phyloP scores from a whole-genome alignment of 2,113 vertebrate species.

The Lasiurus cinereus region DNA sequence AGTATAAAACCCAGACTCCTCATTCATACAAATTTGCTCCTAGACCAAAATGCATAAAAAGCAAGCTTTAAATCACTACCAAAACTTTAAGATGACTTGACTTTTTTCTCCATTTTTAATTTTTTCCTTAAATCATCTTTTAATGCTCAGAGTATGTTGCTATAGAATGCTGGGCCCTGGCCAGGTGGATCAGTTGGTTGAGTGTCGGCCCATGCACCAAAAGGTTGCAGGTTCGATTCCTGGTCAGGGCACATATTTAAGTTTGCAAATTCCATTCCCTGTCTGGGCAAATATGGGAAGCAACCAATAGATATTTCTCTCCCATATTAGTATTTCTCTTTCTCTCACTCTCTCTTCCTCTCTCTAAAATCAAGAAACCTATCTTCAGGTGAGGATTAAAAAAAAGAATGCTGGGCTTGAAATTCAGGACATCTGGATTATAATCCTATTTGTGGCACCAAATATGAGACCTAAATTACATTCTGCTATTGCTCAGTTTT shows the following conservation, averaged over 20 bases:
- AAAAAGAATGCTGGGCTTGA: conserved; percentile 11
- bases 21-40: conserved; percentile 19
- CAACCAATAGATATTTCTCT: no score
- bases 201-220: no score
- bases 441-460: neutral
- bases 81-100: neutral
- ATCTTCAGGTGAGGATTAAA: no score
- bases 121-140: conserved; percentile 32
- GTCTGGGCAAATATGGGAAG: no score
- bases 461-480: neutral
- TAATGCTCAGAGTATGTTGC: neutral
- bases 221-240: no score
- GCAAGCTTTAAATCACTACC: conserved; percentile 38
- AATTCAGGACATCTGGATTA: conserved; percentile 30
- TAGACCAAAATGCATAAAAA: conserved; percentile 29
- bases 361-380: no score
- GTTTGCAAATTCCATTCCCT: no score
- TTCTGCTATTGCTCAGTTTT: neutral
- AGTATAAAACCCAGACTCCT: conserved; percentile 19
- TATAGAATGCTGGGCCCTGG: neutral
- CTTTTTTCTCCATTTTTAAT: conserved; percentile 7
- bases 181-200: no score
- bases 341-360: no score
- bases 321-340: no score
- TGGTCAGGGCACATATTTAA: no score